Evolutionary conservation across 2,888 invertebrate species (phyloP).

Genomic region (Troglohyphantes excavatus): DNA sequence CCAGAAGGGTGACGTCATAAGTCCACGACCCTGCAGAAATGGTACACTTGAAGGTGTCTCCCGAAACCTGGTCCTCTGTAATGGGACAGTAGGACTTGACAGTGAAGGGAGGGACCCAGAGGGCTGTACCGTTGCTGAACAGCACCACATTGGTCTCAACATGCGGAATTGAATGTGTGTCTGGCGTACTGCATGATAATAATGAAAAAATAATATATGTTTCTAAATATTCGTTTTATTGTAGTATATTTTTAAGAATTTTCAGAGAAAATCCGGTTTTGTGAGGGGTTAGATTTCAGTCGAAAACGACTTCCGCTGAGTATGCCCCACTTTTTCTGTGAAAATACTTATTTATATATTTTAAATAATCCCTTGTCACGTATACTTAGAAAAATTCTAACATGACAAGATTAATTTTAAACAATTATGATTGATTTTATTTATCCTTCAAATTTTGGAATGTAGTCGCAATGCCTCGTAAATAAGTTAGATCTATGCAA

Average conservation of each 20-base stretch:
- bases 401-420: too few species aligned
- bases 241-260: neutral
- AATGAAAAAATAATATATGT: neutral
- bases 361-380: too few species aligned
- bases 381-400: too few species aligned
- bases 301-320: too few species aligned
- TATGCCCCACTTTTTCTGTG: too few species aligned
- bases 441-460: too few species aligned
- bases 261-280: too few species aligned
- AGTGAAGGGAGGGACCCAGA: slow-evolving; percentile 61
- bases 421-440: too few species aligned
- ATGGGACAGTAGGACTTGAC: slow-evolving; percentile 30
- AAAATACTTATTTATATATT: too few species aligned
- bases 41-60: slow-evolving; percentile 31
- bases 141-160: slow-evolving; percentile 33
- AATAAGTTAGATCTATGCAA: too few species aligned
- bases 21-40: slow-evolving; percentile 57
- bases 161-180: neutral
- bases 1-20: slow-evolving; percentile 19
- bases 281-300: too few species aligned
- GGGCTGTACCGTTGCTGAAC: slow-evolving; percentile 29
- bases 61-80: neutral
- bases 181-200: slow-evolving; percentile 15
- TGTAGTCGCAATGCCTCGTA: too few species aligned
- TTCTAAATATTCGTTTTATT: neutral